Conservation (phyloP, 2,888 invertebrate species). For the Aspidiotus rigidus region DNA sequence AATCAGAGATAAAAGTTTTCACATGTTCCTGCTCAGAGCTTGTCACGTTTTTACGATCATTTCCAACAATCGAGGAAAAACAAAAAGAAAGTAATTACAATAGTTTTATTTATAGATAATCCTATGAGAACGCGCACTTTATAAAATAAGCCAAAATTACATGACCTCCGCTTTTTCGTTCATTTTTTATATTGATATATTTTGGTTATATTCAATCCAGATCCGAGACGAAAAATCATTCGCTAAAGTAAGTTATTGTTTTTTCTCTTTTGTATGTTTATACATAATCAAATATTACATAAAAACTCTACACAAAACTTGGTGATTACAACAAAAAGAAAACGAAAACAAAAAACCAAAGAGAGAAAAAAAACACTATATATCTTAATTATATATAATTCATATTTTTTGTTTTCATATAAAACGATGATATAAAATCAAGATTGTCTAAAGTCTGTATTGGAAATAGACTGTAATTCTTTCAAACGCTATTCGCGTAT, state of each 20-base stretch:
- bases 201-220: constrained; percentile 5
- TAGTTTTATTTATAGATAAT: too few species aligned
- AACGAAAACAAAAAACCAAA: background rate
- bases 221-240: constrained; percentile 7
- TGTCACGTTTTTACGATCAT: too few species aligned
- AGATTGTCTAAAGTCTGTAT: constrained; percentile 18
- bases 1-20: too few species aligned
- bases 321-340: constrained; percentile 2
- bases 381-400: constrained; percentile 1
- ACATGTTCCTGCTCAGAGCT: too few species aligned
- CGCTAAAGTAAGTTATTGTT: constrained; percentile 12
- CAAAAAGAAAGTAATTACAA: too few species aligned
- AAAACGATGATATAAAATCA: constrained; percentile 25
- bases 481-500: too few species aligned
- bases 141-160: too few species aligned
- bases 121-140: too few species aligned
- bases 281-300: constrained; percentile 25
- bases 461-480: too few species aligned
- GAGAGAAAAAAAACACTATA: background rate
- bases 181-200: background rate
- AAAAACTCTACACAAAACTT: constrained; percentile 11
- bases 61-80: too few species aligned
- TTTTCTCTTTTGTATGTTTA: constrained; percentile 12
- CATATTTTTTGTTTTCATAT: constrained; percentile 2
- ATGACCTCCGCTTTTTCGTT: background rate